Evolutionary conservation across 1,140 invertebrate species (phyloP).

Genomic region (Neelides sp.): DNA sequence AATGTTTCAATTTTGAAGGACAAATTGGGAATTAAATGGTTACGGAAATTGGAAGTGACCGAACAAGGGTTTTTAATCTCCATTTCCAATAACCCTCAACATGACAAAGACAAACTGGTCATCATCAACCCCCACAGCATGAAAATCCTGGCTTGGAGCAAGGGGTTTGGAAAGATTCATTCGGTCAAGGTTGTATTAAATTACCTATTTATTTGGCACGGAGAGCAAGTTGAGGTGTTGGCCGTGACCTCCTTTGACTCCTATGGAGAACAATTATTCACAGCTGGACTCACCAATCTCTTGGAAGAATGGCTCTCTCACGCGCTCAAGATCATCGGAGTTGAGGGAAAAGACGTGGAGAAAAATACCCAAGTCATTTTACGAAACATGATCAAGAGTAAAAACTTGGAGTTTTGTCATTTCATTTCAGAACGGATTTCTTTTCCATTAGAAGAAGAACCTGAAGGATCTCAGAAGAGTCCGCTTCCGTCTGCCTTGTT

Average conservation of each 20-base stretch:
- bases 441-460: neutral
- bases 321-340: constrained; percentile 8
- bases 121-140: constrained; percentile 12
- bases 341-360: neutral
- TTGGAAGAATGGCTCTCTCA: constrained; percentile 24
- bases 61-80: constrained; percentile 21
- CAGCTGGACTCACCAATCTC: constrained; percentile 10
- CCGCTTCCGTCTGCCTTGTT: neutral
- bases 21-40: neutral
- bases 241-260: constrained; percentile 13
- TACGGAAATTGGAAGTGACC: constrained; percentile 16
- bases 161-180: constrained; percentile 21
- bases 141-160: constrained; percentile 16
- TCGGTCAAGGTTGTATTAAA: constrained; percentile 21
- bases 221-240: constrained; percentile 15
- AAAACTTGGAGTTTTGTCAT: neutral
- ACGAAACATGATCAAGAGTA: neutral
- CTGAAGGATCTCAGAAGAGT: neutral
- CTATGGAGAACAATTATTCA: constrained; percentile 20
- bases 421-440: neutral
- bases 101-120: constrained; percentile 11
- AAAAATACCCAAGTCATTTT: neutral
- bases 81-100: constrained; percentile 11
- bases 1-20: neutral
- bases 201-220: constrained; percentile 27